Percentiles rank a stretch among this genome's conserved stretches.
These are phyloP conservation scores for Notolabrus celidotus DNA, from an alignment of 2,797 vertebrate genomes.

Conservation along the genomic window DNA sequence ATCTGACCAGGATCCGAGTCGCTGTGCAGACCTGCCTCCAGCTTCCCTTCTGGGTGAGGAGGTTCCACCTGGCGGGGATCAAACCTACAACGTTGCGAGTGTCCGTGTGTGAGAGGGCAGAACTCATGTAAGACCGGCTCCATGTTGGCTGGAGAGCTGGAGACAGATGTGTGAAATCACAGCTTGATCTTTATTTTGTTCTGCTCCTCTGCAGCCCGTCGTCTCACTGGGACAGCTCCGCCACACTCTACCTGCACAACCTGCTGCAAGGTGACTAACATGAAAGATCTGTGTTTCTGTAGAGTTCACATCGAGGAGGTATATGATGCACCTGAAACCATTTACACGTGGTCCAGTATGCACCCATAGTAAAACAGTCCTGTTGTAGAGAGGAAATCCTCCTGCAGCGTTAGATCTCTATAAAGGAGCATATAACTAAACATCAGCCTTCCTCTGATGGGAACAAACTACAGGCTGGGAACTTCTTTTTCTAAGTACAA, in stretches of 20 bases:
- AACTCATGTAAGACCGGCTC: constrained; percentile 85
- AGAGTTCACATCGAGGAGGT: background rate
- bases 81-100: constrained; percentile 87
- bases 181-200: background rate
- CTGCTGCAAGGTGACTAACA: constrained; percentile 86
- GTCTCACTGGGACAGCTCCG: constrained; percentile 90
- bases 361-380: too few species aligned
- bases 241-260: constrained; percentile 88
- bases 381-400: too few species aligned
- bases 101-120: constrained; percentile 78
- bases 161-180: background rate
- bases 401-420: too few species aligned
- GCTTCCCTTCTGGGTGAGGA: constrained; percentile 89
- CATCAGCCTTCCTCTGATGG: too few species aligned
- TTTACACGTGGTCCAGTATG: too few species aligned
- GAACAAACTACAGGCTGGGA: too few species aligned
- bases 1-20: constrained; percentile 83
- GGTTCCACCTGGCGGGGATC: constrained; percentile 87
- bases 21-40: constrained; percentile 83
- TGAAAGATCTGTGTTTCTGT: background rate
- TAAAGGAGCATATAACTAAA: too few species aligned
- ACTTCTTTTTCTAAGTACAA: too few species aligned
- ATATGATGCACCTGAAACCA: too few species aligned
- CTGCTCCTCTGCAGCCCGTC: constrained; percentile 82
- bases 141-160: background rate